Percentiles rank a stretch among this genome's conserved stretches.
Conservation (phyloP, 2,797 vertebrate genomes). For the Sebastes elongatus region DNA sequence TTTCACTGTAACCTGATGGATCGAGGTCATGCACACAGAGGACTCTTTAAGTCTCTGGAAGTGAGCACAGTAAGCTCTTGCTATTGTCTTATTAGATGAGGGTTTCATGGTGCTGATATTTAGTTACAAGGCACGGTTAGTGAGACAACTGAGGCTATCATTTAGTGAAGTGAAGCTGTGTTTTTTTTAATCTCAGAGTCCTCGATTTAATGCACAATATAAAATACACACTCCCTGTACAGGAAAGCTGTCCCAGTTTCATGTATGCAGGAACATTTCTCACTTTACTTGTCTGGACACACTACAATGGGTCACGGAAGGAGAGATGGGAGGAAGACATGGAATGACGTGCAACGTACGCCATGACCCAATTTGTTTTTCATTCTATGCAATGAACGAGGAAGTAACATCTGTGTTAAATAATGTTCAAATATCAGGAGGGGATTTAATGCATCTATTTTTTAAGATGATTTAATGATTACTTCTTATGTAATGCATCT, state of each 20-base stretch:
- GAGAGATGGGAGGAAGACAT: background rate
- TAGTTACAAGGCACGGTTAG: background rate
- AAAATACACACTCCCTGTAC: background rate
- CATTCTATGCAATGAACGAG: background rate
- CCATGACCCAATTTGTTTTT: background rate
- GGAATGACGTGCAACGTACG: background rate
- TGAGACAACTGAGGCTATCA: background rate
- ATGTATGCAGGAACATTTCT: constrained; percentile 5
- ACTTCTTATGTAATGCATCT: background rate
- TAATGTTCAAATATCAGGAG: background rate
- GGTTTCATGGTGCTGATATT: background rate
- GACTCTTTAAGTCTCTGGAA: background rate
- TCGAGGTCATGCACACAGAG: background rate
- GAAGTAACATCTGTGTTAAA: background rate
- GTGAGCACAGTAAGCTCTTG: background rate
- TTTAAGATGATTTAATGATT: background rate
- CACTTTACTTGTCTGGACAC: background rate
- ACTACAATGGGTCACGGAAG: background rate
- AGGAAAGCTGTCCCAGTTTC: constrained; percentile 2
- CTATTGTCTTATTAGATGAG: background rate
- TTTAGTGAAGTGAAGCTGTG: background rate
- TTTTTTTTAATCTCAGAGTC: background rate
- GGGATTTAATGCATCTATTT: background rate
- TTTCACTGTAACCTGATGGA: background rate
- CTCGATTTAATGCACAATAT: too few species aligned